Percentiles rank a stretch among this genome's conserved stretches.
These are phyloP conservation scores for Micoletzkya japonica DNA, from an alignment of 2,888 invertebrate species.

Conservation along the genomic window DNA sequence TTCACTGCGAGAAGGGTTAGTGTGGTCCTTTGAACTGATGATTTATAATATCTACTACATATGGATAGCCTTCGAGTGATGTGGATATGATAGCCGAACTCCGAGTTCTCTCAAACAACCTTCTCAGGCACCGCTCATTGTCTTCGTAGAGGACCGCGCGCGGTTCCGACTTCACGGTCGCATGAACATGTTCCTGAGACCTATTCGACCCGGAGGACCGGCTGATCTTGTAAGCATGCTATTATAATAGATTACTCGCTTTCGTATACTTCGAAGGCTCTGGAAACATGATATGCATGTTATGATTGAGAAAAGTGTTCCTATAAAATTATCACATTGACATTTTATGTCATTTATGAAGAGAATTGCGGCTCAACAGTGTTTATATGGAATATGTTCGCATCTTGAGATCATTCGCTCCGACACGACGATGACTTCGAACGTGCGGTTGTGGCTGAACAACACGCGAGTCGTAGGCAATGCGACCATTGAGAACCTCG, in stretches of 20 bases:
- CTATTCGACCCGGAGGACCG: constrained; percentile 43
- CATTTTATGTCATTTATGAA: too few species aligned
- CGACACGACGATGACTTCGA: constrained; percentile 62
- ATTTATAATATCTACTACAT: neutral
- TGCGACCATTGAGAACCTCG: constrained; percentile 61
- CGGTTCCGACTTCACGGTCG: constrained; percentile 60
- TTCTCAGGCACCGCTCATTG: constrained; percentile 54
- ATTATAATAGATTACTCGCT: neutral
- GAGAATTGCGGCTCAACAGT: too few species aligned
- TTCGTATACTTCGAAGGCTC: too few species aligned
- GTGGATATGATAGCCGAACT: neutral
- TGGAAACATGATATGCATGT: too few species aligned
- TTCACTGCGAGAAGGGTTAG: constrained; percentile 43
- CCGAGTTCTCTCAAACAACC: neutral
- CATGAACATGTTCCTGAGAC: constrained; percentile 59
- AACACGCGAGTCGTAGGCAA: constrained; percentile 56
- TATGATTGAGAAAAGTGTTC: too few species aligned
- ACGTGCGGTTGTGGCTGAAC: constrained; percentile 58
- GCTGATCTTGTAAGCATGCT: constrained; percentile 41
- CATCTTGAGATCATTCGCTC: constrained; percentile 50
- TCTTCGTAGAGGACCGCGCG: constrained; percentile 59
- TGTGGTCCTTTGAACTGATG: too few species aligned
- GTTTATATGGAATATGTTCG: neutral
- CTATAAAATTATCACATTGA: too few species aligned
- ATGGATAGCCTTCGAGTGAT: neutral